Conservation (phyloP, 92 coral and sea anemone species). For the Parazoanthus atlanticus region DNA sequence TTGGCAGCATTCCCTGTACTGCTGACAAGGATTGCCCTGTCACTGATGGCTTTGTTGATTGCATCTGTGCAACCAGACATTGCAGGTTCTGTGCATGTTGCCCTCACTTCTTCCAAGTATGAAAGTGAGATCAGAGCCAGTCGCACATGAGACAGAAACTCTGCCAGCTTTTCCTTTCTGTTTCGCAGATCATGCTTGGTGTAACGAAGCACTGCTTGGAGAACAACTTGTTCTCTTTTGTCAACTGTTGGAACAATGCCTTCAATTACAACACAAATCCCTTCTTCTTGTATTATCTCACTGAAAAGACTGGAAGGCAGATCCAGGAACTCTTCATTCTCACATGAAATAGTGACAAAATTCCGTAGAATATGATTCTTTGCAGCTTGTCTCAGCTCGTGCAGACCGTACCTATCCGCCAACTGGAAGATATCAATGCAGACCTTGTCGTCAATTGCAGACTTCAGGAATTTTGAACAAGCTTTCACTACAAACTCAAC, state of each 20-base stretch:
- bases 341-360: constrained; percentile 57
- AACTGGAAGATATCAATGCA: constrained; percentile 63
- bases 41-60: constrained; percentile 55
- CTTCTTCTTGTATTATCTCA: constrained; percentile 64
- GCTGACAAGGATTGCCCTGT: constrained; percentile 27
- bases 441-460: constrained; percentile 49
- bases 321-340: constrained; percentile 61
- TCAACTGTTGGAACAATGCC: constrained; percentile 64
- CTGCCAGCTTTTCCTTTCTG: constrained; percentile 48
- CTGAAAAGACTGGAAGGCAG: constrained; percentile 52
- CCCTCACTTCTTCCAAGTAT: constrained; percentile 50
- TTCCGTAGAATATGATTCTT: constrained; percentile 53
- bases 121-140: constrained; percentile 64
- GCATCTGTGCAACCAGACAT: constrained; percentile 32
- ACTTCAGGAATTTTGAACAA: constrained; percentile 66
- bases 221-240: constrained; percentile 71
- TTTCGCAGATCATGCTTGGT: constrained; percentile 59
- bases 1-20: constrained; percentile 18
- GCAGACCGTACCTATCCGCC: constrained; percentile 65
- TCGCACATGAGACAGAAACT: constrained; percentile 63
- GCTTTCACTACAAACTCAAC: constrained; percentile 72
- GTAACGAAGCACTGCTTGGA: constrained; percentile 67
- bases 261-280: constrained; percentile 62
- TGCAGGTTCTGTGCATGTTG: constrained; percentile 26
- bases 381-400: constrained; percentile 50